A percentile compares a stretch with the other conserved stretches of the same genome.
phyloP scores from a whole-genome alignment of 2,797 vertebrate species.

The Cyclura pinguis region DNA sequence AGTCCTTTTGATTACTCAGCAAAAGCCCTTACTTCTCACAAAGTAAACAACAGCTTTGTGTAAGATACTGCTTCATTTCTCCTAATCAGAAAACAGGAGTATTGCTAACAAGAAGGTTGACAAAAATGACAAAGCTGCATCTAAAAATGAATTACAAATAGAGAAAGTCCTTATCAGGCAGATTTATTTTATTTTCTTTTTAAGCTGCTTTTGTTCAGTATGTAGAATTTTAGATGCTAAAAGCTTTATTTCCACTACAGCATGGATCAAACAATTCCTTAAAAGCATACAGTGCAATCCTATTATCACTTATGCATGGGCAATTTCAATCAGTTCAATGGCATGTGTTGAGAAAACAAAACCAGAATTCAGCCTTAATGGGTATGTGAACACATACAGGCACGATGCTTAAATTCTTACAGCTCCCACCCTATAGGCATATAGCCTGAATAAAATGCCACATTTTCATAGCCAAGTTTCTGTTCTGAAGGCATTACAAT shows the following conservation, averaged over 20 bases:
- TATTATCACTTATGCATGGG: not conserved
- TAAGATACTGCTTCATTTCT: not conserved
- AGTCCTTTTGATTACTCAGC: not conserved
- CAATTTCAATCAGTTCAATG: not conserved
- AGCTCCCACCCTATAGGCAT: not conserved
- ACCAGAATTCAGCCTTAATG: conserved; percentile 2
- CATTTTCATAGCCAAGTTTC: conserved; percentile 45
- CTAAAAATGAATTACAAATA: not conserved
- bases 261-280: not conserved
- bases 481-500: conserved; percentile 41
- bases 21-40: not conserved
- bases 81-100: not conserved
- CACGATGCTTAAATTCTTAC: not conserved
- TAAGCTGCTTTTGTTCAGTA: not conserved
- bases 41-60: not conserved
- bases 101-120: not conserved
- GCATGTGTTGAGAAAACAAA: not conserved
- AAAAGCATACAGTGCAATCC: not conserved
- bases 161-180: not conserved
- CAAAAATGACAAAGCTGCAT: not conserved
- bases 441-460: conserved; percentile 1
- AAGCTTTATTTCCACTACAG: not conserved
- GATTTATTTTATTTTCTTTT: not conserved
- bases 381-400: not conserved
- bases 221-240: not conserved